Base-by-base conservation (phyloP, 2,113 vertebrate genomes). In the Tachycineta bicolor region DNA sequence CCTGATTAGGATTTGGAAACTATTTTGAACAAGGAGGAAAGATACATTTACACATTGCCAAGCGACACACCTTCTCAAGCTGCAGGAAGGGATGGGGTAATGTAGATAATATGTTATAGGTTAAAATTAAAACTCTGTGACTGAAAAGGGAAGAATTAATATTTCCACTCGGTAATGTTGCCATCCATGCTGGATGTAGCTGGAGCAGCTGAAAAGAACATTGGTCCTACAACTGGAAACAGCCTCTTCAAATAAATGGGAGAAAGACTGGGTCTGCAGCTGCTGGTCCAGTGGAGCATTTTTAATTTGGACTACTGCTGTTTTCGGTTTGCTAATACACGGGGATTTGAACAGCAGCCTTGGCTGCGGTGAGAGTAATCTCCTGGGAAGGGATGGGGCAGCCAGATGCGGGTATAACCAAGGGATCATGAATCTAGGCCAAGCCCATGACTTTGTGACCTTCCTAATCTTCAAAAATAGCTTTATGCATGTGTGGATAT, bases 381-480 rank as follows among this genome's bases (percentile, higher is more conserved):
- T 93, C 90, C 4, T 74, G 64, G 64, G 62, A 52, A 96, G 64
- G 74, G 86, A 89, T 52, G 60, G 69, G 64, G 80, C 76, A 64
- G 73, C 80, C 95, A 92, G 91, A 93, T 90, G 91, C 0, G 11
- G 68, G 56, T 81, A 87, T 56, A 96, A 93, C 80, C 73, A 75
- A 81, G 60, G 80, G 89, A 94, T 94, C 89, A 94, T 3, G 14
- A 92, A 96, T 96, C 94, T 95, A 96, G 94, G 95, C 81, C 94
- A 96, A 87, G n/a, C 83, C 47, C 65, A 56, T 22, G 91, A 68
- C 87, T 95, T 68, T 73, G 46, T 94, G 89, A 95, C 93, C 93
- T 89, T 91, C 69, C 55, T 93, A 96, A 94, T 96, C 89, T 87
- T 94, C 68, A 92, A 93, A 92, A 95, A 92, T 75, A 92, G 86